phyloP scores from a whole-genome alignment of 2,113 vertebrate genomes.

The Antechinus stuartii region DNA sequence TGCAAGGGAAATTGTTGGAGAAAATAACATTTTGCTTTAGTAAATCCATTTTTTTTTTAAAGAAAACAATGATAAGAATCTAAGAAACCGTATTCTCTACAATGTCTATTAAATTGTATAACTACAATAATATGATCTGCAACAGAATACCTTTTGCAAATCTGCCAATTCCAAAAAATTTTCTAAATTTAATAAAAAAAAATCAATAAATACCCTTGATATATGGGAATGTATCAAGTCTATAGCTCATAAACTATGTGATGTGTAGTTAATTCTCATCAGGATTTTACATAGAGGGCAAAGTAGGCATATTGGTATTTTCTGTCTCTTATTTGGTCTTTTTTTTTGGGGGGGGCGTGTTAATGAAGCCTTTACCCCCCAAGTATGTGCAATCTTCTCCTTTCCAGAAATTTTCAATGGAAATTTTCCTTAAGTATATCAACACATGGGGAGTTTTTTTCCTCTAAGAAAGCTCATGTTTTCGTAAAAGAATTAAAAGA shows the following conservation, averaged over 20 bases:
- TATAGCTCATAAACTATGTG: not conserved
- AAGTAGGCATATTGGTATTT: not conserved
- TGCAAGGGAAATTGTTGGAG: not conserved
- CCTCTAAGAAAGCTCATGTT: not conserved
- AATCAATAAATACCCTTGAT: not conserved
- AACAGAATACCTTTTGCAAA: not conserved
- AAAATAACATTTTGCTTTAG: not conserved
- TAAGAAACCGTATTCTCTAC: not conserved
- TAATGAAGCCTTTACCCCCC: not conserved
- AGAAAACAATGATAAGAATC: not conserved
- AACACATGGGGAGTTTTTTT: not conserved
- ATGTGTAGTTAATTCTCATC: not conserved
- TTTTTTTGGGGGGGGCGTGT: too few relatives aligned
- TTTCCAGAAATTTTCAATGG: not conserved
- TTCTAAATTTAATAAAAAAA: not conserved
- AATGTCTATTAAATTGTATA: not conserved
- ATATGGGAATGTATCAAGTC: not conserved
- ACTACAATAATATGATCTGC: not conserved
- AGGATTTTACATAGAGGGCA: not conserved
- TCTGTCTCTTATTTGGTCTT: not conserved
- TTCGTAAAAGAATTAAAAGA: not conserved
- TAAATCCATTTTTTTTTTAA: not conserved
- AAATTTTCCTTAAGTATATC: not conserved
- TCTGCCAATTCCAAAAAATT: not conserved
- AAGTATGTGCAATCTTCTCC: not conserved